Base-by-base conservation (phyloP, 2,113 vertebrate genomes). In the Oryzias woworae region DNA sequence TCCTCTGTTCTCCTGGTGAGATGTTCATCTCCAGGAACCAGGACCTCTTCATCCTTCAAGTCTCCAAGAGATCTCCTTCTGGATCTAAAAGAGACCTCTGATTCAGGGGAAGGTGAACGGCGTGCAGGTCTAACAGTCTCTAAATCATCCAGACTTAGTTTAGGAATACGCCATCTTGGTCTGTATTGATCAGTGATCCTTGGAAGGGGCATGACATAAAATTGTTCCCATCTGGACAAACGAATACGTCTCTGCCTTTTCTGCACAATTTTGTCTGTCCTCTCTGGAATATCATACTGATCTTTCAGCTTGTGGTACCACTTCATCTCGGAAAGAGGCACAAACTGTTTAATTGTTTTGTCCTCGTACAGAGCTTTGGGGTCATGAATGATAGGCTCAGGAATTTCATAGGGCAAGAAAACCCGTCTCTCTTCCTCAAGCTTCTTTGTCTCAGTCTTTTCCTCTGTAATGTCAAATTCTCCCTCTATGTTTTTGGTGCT, bases 181-280 rank as follows among this genome's bases (percentile, higher is more conserved):
- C 94, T 95, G 80, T 98, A 99, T 62, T 99, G 97, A 85, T 99
- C 97, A 8, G 96, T 92, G 69, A 99, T 94, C 73, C 97, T 94
- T n/a, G 97, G 97, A 23, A 99, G 92, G 45, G 97, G 97, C 93
- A 96, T 93, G 43, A 98, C 95, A 0, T 99, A 99, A 86, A 99
- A 99, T 80, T 99, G 97, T 58, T 99, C 97, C 97, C 97, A 99
- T 70, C 97, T 95, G 20, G 97, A 99, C 68, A 99, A 94, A 62
- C 97, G 95, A 71, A 99, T 98, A 66, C 97, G 97, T 80, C 95
- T 96, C 84, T 95, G 95, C 64, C 96, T 93, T 77, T 94, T 98
- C 83, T 96, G 95, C 55, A 95, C 93, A 60, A 95, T 85, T 72
- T 91, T 93, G 53, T 98, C 96, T 45, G 94, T 90, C 80, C 92